Evolutionary conservation across 64 coral and sea anemone genomes (phyloP).

Genomic region (Montipora foliosa): DNA sequence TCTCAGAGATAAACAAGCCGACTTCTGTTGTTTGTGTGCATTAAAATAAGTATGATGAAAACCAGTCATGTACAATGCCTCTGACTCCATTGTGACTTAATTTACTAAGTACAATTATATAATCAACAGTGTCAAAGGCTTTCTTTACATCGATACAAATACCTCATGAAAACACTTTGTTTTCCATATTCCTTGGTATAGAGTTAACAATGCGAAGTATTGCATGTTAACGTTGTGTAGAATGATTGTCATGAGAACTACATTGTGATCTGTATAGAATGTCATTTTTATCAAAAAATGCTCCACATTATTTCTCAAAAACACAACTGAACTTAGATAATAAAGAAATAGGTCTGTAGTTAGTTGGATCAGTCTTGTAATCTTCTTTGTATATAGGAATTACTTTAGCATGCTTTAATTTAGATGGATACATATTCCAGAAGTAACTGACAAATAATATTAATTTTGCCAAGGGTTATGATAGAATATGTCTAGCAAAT

Average conservation of each 20-base stretch:
- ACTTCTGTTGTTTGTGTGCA: conserved; percentile 43
- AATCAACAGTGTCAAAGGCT: no score
- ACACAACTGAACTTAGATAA: no score
- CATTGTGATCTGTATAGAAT: no score
- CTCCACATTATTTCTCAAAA: no score
- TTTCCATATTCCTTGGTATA: background rate
- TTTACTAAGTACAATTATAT: no score
- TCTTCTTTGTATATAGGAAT: background rate
- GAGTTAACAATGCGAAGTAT: no score
- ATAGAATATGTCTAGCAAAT: no score
- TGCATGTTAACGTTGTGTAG: background rate
- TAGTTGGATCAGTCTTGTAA: background rate
- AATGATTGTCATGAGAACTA: background rate
- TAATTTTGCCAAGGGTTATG: no score
- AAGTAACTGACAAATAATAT: no score
- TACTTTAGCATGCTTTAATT: no score
- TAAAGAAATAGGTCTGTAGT: background rate
- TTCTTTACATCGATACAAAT: conserved; percentile 16
- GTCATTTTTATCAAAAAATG: no score
- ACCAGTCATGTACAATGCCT: conserved; percentile 62
- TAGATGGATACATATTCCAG: no score
- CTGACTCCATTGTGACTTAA: conserved; percentile 23
- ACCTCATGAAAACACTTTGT: conserved; percentile 3
- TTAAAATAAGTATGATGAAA: conserved; percentile 41
- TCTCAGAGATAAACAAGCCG: conserved; percentile 27